These are phyloP conservation scores for Xestoiulus laeticollis DNA, from an alignment of 2,888 invertebrate species.

Conservation along the genomic window DNA sequence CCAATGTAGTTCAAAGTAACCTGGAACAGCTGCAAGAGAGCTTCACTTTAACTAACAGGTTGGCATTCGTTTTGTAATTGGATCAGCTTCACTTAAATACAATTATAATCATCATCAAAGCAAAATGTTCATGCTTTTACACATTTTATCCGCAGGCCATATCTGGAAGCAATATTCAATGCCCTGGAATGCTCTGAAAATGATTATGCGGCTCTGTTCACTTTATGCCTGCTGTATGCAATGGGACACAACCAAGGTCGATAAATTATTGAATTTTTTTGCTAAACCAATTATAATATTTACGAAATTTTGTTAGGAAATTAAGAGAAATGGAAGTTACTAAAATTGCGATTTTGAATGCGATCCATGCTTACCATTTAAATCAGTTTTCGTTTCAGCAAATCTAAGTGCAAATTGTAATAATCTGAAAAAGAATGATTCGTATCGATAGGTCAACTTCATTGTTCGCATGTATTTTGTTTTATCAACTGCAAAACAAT, in stretches of 20 bases:
- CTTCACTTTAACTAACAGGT: constrained; percentile 63
- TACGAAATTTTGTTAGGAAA: background rate
- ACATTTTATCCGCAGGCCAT: constrained; percentile 70
- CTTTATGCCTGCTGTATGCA: constrained; percentile 90
- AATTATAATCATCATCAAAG: no score
- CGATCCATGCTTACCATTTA: background rate
- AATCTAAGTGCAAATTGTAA: background rate
- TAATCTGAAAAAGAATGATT: background rate
- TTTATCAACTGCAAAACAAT: background rate
- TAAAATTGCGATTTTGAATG: background rate
- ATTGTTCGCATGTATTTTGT: background rate
- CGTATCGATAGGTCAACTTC: background rate
- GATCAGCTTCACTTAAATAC: background rate
- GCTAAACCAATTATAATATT: background rate
- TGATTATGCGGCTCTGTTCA: constrained; percentile 92
- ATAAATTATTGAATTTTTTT: background rate
- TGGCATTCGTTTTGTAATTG: constrained; percentile 40
- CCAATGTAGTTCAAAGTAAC: constrained; percentile 57
- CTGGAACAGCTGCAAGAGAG: constrained; percentile 59
- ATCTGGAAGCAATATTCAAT: constrained; percentile 87
- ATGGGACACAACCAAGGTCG: constrained; percentile 92
- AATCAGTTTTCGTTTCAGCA: background rate
- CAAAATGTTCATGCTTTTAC: background rate
- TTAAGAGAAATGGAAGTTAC: background rate
- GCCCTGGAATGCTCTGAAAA: constrained; percentile 90